Evolutionary conservation across 1,140 invertebrate genomes (phyloP), one percentile per base, ranked within the genome.

Genomic region (Glossosoma conforme): DNA sequence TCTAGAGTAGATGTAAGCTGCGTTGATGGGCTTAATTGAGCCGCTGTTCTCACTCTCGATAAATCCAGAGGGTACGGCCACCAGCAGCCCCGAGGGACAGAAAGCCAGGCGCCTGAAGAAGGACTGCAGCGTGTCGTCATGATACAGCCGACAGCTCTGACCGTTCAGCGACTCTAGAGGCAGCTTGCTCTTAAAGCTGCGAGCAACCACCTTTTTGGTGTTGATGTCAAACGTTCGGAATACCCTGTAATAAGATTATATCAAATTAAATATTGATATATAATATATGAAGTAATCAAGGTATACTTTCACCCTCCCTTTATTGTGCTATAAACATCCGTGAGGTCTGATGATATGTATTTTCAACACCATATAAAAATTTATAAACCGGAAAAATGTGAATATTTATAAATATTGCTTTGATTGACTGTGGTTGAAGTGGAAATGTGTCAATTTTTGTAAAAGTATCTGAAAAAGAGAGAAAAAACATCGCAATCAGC

Each of bases 91-190:
- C 72, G 96, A 92, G 8, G 91, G 88, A 33, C 88, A 89, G 62
- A 94, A 98, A 17, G 82, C 78, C 2, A 97, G 64, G 38, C 96
- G 77, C 38, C 95, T 76, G 63, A 91, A 97, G 69, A 92, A 98
- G 1, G 93, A 93, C 65, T 93, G 89, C 36, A 97, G 80, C 1
- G 93, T 95, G 64, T 97, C 94, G 67, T 98, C 95, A 62, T 95
- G 86, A 66, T 92, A 98, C 22, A 97, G 75, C 37, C 85, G 77
- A 2, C 85, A 72, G 41, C 69, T 69, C 59, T 83, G 81, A 0
- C 77, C 76, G 49, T 81, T 73, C n/a, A 86, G 60, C 1, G 76
- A 65, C 61, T 84, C 77, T 1, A 67, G 69, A 1, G 85, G 84
- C 22, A 88, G 70, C 17, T 71, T 74, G 5, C 85, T 78, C 67